Evolutionary conservation across 92 coral and sea anemone species (phyloP).

Genomic region (Actinernus sp.): DNA sequence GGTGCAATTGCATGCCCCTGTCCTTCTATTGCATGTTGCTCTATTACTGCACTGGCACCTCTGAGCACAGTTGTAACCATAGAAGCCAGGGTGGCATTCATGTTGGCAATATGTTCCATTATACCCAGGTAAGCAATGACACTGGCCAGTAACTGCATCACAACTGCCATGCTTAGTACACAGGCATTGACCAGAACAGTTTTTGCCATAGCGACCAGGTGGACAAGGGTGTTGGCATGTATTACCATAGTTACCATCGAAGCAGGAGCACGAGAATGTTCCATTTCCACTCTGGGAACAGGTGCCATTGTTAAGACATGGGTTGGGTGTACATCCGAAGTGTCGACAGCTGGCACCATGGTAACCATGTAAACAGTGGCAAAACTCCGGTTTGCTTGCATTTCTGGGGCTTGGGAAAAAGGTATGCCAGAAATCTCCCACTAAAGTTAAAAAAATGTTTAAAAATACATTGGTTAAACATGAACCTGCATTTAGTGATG

Average conservation of each 20-base stretch:
- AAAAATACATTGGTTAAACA: no score
- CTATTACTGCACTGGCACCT: slow-evolving; percentile 84
- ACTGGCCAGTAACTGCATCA: slow-evolving; percentile 76
- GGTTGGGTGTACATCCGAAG: slow-evolving; percentile 88
- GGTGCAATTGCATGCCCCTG: slow-evolving; percentile 85
- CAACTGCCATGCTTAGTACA: slow-evolving; percentile 84
- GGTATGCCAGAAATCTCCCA: slow-evolving; percentile 17
- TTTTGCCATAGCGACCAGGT: slow-evolving; percentile 81
- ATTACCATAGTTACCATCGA: slow-evolving; percentile 82
- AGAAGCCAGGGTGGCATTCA: slow-evolving; percentile 77
- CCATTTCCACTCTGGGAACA: slow-evolving; percentile 38
- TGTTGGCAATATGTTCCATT: slow-evolving; percentile 69
- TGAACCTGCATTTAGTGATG: no score
- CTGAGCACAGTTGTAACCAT: slow-evolving; percentile 89
- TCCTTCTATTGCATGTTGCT: slow-evolving; percentile 66
- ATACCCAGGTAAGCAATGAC: slow-evolving; percentile 82
- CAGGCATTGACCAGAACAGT: slow-evolving; percentile 72
- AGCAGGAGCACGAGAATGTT: slow-evolving; percentile 68
- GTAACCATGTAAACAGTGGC: slow-evolving; percentile 83
- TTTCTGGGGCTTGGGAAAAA: slow-evolving; percentile 2
- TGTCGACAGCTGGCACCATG: slow-evolving; percentile 98
- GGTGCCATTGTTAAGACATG: slow-evolving; percentile 84
- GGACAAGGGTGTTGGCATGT: slow-evolving; percentile 87
- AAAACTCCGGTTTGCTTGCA: slow-evolving; percentile 31
- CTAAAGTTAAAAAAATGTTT: background rate